Evolutionary conservation across 2,888 invertebrate genomes (phyloP).

Genomic region (Pseudococcus longispinus): DNA sequence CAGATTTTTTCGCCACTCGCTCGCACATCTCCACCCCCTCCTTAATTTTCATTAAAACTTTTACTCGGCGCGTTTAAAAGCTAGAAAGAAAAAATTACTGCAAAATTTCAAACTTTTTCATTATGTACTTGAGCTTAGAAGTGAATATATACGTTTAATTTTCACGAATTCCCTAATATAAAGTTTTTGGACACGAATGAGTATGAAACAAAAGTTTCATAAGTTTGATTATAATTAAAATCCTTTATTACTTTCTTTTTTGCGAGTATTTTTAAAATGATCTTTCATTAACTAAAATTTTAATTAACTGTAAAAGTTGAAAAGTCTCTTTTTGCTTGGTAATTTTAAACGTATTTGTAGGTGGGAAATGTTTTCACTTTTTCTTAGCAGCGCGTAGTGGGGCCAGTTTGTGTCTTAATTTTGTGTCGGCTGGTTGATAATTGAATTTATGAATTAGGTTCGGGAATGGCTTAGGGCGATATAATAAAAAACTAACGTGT

Average conservation of each 20-base stretch:
- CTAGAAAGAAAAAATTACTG: constrained; percentile 17
- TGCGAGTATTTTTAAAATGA: constrained; percentile 29
- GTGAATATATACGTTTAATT: constrained; percentile 39
- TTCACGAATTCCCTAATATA: constrained; percentile 26
- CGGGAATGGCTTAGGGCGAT: too few relatives aligned
- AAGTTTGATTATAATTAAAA: constrained; percentile 35
- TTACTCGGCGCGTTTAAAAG: constrained; percentile 15
- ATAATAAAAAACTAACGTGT: too few relatives aligned
- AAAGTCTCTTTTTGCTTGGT: not conserved
- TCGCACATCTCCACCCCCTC: not conserved
- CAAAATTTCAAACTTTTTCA: constrained; percentile 29
- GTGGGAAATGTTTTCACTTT: constrained; percentile 14
- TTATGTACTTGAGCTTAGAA: not conserved
- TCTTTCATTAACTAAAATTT: constrained; percentile 35
- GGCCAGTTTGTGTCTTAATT: not conserved
- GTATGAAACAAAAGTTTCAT: constrained; percentile 38
- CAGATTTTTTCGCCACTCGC: too few relatives aligned
- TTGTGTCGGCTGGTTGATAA: not conserved
- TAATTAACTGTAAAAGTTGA: constrained; percentile 28
- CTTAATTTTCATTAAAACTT: constrained; percentile 30
- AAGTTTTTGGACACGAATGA: constrained; percentile 35
- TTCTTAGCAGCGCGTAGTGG: not conserved
- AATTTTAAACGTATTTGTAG: constrained; percentile 16
- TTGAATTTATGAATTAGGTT: not conserved
- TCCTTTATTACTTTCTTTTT: constrained; percentile 38